These are phyloP conservation scores for Tipula confusa DNA, from an alignment of 2,888 invertebrate species.

Conservation along the genomic window DNA sequence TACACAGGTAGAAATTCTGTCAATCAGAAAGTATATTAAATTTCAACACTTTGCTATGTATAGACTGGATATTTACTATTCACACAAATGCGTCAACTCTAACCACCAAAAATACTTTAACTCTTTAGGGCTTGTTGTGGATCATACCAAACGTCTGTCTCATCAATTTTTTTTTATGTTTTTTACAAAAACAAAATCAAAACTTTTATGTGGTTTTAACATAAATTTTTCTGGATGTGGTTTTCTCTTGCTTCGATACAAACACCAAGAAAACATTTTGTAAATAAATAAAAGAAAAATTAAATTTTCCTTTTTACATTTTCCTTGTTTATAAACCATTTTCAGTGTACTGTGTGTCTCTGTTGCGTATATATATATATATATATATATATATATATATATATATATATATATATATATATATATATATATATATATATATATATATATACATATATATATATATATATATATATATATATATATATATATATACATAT, in stretches of 20 bases:
- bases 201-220: background rate
- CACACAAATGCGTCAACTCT: background rate
- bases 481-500: too few relatives aligned
- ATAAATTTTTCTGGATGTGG: background rate
- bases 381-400: too few relatives aligned
- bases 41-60: background rate
- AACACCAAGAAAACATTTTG: background rate
- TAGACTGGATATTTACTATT: background rate
- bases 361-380: too few relatives aligned
- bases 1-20: background rate
- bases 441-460: too few relatives aligned
- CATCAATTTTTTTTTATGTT: background rate
- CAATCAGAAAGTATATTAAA: background rate
- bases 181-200: background rate
- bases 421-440: too few relatives aligned
- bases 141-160: background rate
- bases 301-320: background rate
- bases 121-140: background rate
- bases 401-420: too few relatives aligned
- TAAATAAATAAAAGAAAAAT: slow-evolving; percentile 7
- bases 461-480: too few relatives aligned
- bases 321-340: background rate
- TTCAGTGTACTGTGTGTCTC: background rate
- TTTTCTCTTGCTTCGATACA: background rate
- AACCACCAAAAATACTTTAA: background rate